Evolutionary conservation across 2,113 vertebrate genomes (phyloP), one percentile per base, ranked within the genome.

Genomic region (Corydoras sp.): DNA sequence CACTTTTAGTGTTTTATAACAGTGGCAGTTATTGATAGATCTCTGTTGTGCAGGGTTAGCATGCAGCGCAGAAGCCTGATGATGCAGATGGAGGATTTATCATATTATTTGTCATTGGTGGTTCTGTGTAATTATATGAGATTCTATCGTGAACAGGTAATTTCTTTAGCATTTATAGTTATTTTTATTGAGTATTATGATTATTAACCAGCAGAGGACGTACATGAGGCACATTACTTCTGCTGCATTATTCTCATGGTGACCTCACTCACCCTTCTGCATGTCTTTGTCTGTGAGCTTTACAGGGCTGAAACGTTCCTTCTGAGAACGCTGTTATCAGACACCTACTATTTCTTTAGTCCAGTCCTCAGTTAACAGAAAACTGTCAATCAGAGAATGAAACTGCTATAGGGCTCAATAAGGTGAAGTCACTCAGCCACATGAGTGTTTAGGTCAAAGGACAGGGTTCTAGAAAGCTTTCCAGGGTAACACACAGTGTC

Each of bases 141-240:
- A 14, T n/a, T 13, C 7, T 14, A 10, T 12, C 1, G 10, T 12
- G 10, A 53, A 9, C 8, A 5, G 15, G 24, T 29, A 30, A 9
- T 29, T 59, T 29, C 7, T 12, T 12, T 13, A 61, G 2, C 12
- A 61, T 0, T 12, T 12, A 31, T 12, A 32, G 3, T 68, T 18
- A 31, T 51, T 14, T 43, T 32, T 29, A 18, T 32, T 35, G 35
- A 31, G 24, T 13, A 31, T 10, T 54, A 35, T 13, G 31, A 32
- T 11, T 5, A 53, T 15, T 53, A 56, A 50, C 73, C 81, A 78
- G 58, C 62, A 82, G 81, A 80, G 74, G 43, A 64, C 71, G 56
- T 30, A 15, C 56, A 65, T 24, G 62, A 35, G 58, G 30, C 59
- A 43, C 14, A 32, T 3, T 65, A 55, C 10, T 51, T 62, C 11